phyloP scores from a whole-genome alignment of 2,113 vertebrate species.

The Seriola quinqueradiata region DNA sequence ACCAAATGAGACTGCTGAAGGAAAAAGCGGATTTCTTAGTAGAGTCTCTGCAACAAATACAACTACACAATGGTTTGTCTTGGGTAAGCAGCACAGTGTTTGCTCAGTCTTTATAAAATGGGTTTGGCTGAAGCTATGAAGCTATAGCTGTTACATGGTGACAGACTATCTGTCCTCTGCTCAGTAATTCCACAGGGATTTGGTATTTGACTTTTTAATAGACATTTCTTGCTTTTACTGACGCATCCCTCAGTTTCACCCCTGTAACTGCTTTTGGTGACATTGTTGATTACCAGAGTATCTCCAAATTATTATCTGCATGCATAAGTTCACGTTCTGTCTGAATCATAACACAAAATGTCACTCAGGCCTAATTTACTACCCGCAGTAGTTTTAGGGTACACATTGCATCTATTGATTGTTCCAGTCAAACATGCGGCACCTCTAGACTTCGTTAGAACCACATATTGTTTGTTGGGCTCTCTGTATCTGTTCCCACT shows the following conservation, averaged over 20 bases:
- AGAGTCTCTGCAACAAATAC: slow-evolving; percentile 63
- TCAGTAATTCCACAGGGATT: slow-evolving; percentile 32
- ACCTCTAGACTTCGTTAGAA: slow-evolving; percentile 9
- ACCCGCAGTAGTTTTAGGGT: slow-evolving; percentile 13
- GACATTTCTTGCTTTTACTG: slow-evolving; percentile 38
- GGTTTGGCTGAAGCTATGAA: slow-evolving; percentile 60
- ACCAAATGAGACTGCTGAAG: slow-evolving; percentile 73
- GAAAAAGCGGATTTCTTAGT: slow-evolving; percentile 67
- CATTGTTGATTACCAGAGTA: neutral
- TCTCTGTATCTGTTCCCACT: slow-evolving; percentile 47
- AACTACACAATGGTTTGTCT: slow-evolving; percentile 56
- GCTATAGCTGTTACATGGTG: slow-evolving; percentile 54
- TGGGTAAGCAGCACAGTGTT: slow-evolving; percentile 69
- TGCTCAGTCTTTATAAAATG: slow-evolving; percentile 70
- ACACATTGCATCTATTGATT: slow-evolving; percentile 44
- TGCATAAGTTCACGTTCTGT: slow-evolving; percentile 8
- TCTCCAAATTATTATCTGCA: slow-evolving; percentile 24
- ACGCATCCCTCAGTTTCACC: slow-evolving; percentile 10
- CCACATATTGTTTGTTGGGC: slow-evolving; percentile 34
- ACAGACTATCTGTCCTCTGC: slow-evolving; percentile 55
- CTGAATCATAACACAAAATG: neutral
- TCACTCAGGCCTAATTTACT: slow-evolving; percentile 31
- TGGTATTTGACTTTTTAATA: slow-evolving; percentile 61
- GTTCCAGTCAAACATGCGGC: slow-evolving; percentile 3
- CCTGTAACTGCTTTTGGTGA: neutral